phyloP scores from a whole-genome alignment of 2,888 invertebrate species.

The Trichogramma dendrolimi region DNA sequence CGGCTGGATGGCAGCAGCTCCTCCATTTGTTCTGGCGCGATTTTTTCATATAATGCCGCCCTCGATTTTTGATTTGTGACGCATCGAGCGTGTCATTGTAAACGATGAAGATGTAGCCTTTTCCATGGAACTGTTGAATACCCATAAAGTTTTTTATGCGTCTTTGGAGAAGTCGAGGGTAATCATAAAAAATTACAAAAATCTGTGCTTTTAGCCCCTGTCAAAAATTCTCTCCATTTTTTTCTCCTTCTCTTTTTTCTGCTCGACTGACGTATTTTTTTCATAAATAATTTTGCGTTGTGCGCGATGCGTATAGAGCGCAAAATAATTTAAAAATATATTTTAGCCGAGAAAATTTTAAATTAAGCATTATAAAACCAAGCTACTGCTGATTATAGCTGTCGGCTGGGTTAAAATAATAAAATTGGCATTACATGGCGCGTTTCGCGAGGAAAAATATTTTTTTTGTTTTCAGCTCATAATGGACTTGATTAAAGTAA shows the following conservation, averaged over 20 bases:
- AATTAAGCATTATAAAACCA: too few species aligned
- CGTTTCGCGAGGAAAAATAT: background rate
- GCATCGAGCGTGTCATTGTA: background rate
- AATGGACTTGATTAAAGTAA: conserved; percentile 15
- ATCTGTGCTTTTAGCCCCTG: too few species aligned
- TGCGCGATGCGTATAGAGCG: too few species aligned
- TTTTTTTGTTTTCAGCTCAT: conserved; percentile 12
- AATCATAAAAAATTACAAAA: too few species aligned
- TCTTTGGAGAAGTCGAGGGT: conserved; percentile 15
- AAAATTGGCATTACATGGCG: conserved; percentile 12
- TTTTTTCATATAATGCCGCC: too few species aligned
- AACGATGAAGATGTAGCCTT: too few species aligned
- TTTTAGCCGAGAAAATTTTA: too few species aligned
- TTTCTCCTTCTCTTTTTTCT: conserved; percentile 8
- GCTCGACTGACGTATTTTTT: background rate
- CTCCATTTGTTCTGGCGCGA: too few species aligned
- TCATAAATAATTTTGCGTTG: background rate
- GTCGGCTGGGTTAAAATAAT: conserved; percentile 10
- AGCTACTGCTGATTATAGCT: too few species aligned
- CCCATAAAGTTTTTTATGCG: conserved; percentile 30
- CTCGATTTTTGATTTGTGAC: conserved; percentile 19
- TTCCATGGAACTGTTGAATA: conserved; percentile 16
- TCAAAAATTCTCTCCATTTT: conserved; percentile 14
- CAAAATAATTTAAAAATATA: too few species aligned
- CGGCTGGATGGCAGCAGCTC: too few species aligned